Evolutionary conservation across 2,888 invertebrate species (phyloP), one percentile per base, ranked within the genome.

Genomic region (Parapristionchus giblindavisi): DNA sequence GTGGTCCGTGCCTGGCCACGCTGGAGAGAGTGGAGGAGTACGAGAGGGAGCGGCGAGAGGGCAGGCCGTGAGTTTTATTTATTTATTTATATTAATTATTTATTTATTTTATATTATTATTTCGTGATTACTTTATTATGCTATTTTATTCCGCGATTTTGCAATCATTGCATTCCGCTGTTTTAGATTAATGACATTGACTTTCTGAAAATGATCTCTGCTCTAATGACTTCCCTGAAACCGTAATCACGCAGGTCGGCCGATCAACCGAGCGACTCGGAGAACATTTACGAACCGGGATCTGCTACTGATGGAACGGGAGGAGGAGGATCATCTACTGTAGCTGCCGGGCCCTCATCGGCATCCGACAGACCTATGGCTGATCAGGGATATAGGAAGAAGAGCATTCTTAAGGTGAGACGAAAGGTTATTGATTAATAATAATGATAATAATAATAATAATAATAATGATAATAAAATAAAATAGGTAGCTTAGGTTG

Each of bases 1-100:
- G 87, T 65, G 76, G 77, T 6, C 86, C 86, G 21, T 87, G 87
- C 61, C 77, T 78, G 4, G 51, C 76, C 21, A 87, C 84, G 65
- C 77, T 87, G 72, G 77, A 81, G 27, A 73, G 83, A 56, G 87
- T 87, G 58, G 83, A 81, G 52, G 77, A 78, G n/a, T 83, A 82
- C 56, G 86, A 83, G 73, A 70, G 77, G 43, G 77, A 76, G 54
- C 71, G 75, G 56, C 38, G 56, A 43, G 43, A 36, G 21, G 73
- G 77, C 24, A 52, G 73, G 51, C n/a, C n/a, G n/a, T n/a, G n/a
- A n/a, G n/a, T n/a, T n/a, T n/a, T n/a, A n/a, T n/a, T n/a, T n/a
- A n/a, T n/a, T n/a, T n/a, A n/a, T n/a, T n/a, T n/a, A n/a, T n/a
- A n/a, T n/a, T n/a, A n/a, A n/a, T n/a, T n/a, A n/a, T n/a, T n/a